Percentiles rank a stretch among this genome's conserved stretches.
phyloP scores from a whole-genome alignment of 2,797 vertebrate genomes.

The Furcifer pardalis region DNA sequence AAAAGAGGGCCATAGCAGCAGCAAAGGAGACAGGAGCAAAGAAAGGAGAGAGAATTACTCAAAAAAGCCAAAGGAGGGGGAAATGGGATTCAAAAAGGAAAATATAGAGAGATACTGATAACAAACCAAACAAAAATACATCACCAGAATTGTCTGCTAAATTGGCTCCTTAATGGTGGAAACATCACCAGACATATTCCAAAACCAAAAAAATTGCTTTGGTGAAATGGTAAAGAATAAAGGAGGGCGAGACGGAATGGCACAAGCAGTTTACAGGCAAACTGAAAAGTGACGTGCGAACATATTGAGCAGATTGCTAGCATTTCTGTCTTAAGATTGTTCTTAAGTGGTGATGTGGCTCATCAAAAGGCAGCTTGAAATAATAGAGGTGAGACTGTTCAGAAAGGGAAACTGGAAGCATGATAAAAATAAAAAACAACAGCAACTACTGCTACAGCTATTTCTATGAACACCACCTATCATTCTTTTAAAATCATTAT shows the following conservation, averaged over 20 bases:
- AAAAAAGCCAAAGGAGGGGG: constrained; percentile 72
- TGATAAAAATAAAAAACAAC: too few relatives aligned
- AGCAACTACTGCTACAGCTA: neutral
- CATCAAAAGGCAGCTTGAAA: too few relatives aligned
- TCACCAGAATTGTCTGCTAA: constrained; percentile 47
- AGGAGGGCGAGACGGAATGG: neutral
- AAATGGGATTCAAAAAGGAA: constrained; percentile 50
- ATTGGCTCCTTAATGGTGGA: constrained; percentile 40
- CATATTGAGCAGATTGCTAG: neutral
- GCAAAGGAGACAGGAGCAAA: constrained; percentile 81
- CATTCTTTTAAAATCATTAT: neutral
- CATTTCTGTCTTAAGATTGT: constrained; percentile 24
- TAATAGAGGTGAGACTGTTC: neutral
- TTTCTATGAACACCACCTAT: neutral
- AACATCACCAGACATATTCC: constrained; percentile 26
- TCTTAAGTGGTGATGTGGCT: constrained; percentile 24
- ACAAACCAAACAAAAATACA: constrained; percentile 38
- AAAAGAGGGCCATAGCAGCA: constrained; percentile 80
- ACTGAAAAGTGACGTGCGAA: constrained; percentile 4
- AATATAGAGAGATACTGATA: constrained; percentile 13
- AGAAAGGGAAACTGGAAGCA: neutral
- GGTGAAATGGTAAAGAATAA: neutral
- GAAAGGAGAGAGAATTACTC: constrained; percentile 81
- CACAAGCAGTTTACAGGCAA: constrained; percentile 22
- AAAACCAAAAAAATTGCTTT: constrained; percentile 56